Conservation (phyloP, 1,140 invertebrate species). For the Diuraphis noxia region DNA sequence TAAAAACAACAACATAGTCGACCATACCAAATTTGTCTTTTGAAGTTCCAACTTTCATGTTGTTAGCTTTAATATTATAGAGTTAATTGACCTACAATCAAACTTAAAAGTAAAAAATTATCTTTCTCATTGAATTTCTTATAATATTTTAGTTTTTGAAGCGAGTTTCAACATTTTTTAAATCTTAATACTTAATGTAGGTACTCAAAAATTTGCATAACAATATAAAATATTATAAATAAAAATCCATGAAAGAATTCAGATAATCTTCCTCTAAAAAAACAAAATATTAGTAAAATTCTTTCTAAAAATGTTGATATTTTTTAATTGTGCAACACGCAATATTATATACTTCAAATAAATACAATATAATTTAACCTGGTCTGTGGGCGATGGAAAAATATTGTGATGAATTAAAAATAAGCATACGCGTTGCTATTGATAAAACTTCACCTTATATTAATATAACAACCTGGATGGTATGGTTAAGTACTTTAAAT, state of each 20-base stretch:
- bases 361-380: too few species aligned
- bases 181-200: background rate
- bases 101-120: background rate
- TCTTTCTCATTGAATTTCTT: background rate
- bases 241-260: background rate
- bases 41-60: background rate
- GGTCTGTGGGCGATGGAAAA: background rate
- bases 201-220: background rate
- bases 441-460: too few species aligned
- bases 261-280: background rate
- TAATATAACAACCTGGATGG: too few species aligned
- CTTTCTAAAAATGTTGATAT: background rate
- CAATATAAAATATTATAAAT: background rate
- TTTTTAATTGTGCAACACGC: background rate
- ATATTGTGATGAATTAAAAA: too few species aligned
- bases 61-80: background rate
- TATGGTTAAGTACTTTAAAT: too few species aligned
- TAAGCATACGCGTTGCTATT: too few species aligned
- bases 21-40: too few species aligned
- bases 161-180: background rate
- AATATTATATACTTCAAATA: background rate
- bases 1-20: too few species aligned
- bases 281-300: background rate
- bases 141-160: background rate
- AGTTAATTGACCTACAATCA: background rate